Base-by-base conservation (phyloP, 23 tunicate species). In the Diplosoma virens region DNA sequence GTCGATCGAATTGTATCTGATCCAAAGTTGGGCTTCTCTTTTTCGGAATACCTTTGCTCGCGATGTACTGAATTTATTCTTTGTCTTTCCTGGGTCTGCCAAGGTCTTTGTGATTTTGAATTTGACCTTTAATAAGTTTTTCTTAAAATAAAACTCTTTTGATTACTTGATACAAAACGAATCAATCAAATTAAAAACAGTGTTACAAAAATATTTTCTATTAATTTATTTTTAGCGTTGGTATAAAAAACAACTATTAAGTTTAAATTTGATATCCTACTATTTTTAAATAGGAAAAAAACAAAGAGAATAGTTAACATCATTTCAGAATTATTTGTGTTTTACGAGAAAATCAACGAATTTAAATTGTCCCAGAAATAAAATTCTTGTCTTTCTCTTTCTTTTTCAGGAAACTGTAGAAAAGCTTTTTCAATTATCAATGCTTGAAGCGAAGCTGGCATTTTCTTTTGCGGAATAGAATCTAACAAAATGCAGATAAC, bases 301-400 rank as follows among this genome's bases (percentile, higher is more conserved):
- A 24, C 16, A 56, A 56, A 56, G 25, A 6, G 22, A 56, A n/a
- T 24, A 56, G 20, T 9, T 41, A 41, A 41, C 50, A 41, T 7
- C 50, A 7, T 41, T 7, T 41, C 14, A 41, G 50, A 41, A 41
- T 41, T 7, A 41, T 14, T 7, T 7, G 9, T 41, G 50, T 7
- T 18, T 76, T 67, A 91, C 97, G 76, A 59, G 77, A 75, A 78
- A 24, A 93, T 37, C 1, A 76, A 26, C 2, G 88, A 68, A 35
- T 82, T 67, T 14, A 93, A 22, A 25, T 60, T 75, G 23, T 93
- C 98, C 98, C 98, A 93, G 81, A 93, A 93, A 47, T 81, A 72
- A 52, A 70, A 73, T 22, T 81, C 83, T 67, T 82, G 87, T 68
- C 98, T 70, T 25, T 73, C 85, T 33, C 84, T 65, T 47, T 71